phyloP scores from a whole-genome alignment of 2,797 vertebrate genomes.

The Astyanax mexicanus region DNA sequence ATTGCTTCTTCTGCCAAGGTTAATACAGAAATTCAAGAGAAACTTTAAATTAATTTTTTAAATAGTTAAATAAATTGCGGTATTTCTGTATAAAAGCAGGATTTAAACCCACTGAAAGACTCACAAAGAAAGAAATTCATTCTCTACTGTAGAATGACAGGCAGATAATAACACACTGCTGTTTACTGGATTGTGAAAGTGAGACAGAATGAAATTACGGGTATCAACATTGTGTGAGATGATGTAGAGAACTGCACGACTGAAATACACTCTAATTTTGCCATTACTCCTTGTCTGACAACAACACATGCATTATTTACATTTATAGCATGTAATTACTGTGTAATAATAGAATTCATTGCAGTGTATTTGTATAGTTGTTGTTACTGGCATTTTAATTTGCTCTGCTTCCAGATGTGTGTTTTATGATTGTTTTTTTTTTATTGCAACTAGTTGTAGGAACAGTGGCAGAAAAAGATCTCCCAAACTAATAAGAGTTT shows the following conservation, averaged over 20 bases:
- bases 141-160: not conserved
- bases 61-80: too few relatives aligned
- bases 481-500: not conserved
- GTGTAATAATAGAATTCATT: not conserved
- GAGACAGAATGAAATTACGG: not conserved
- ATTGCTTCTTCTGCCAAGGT: too few relatives aligned
- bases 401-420: not conserved
- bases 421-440: too few relatives aligned
- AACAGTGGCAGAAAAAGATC: not conserved
- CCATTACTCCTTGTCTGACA: not conserved
- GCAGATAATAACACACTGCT: not conserved
- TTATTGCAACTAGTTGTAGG: too few relatives aligned
- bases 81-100: not conserved
- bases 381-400: not conserved
- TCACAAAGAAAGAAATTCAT: not conserved
- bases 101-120: not conserved
- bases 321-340: not conserved
- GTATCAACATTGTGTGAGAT: not conserved
- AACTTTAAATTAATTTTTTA: too few relatives aligned
- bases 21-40: too few relatives aligned
- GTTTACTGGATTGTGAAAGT: constrained; percentile 6
- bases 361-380: too few relatives aligned
- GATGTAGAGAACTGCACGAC: not conserved
- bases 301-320: not conserved
- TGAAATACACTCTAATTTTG: not conserved